Conservation (phyloP, 2,888 invertebrate species). For the Protodeltote pygarga region DNA sequence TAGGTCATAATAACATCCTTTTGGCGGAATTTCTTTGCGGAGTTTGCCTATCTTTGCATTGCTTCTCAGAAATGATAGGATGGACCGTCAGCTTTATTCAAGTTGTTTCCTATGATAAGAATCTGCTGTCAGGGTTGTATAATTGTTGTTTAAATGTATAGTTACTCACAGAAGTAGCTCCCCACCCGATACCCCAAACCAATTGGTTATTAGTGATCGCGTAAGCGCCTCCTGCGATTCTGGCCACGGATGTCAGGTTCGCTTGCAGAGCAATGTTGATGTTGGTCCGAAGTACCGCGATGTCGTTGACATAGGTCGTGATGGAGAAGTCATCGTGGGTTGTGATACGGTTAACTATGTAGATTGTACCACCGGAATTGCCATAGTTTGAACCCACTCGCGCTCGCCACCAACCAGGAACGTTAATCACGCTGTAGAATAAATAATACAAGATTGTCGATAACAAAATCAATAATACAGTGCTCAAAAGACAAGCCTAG, state of each 20-base stretch:
- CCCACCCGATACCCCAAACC: constrained; percentile 74
- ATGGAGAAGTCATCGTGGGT: constrained; percentile 59
- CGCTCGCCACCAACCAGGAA: constrained; percentile 65
- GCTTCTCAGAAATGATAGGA: too few relatives aligned
- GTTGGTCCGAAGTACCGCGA: constrained; percentile 67
- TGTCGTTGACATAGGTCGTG: constrained; percentile 56
- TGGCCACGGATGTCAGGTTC: constrained; percentile 56
- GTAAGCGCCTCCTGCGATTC: constrained; percentile 62
- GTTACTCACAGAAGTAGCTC: constrained; percentile 62
- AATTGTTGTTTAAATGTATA: too few relatives aligned
- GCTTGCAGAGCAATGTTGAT: constrained; percentile 50
- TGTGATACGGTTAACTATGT: constrained; percentile 62
- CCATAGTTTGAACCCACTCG: constrained; percentile 66
- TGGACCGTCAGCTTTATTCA: too few relatives aligned
- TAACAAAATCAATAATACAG: too few relatives aligned
- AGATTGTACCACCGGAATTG: constrained; percentile 59
- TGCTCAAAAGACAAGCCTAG: too few relatives aligned
- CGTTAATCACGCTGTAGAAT: constrained; percentile 54
- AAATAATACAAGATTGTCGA: background rate
- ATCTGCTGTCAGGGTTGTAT: too few relatives aligned
- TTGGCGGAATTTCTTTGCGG: too few relatives aligned
- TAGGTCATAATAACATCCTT: too few relatives aligned
- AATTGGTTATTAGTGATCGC: constrained; percentile 50
- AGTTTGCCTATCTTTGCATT: too few relatives aligned
- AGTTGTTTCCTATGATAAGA: too few relatives aligned